phyloP scores from a whole-genome alignment of 1,140 invertebrate genomes.

The Pentalonia nigronervosa region DNA sequence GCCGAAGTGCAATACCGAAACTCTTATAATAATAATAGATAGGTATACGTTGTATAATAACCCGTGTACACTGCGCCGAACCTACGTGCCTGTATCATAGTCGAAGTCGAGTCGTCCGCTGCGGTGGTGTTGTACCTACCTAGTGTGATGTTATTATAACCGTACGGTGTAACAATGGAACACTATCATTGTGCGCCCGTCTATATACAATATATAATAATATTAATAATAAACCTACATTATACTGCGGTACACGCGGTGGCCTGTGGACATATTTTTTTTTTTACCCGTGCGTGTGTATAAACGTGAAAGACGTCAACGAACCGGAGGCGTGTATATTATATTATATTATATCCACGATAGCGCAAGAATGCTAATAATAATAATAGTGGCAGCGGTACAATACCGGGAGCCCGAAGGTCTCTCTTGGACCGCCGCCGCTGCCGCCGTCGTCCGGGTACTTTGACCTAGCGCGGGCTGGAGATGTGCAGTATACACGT shows the following conservation, averaged over 20 bases:
- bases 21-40: not conserved
- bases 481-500: too few relatives aligned
- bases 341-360: conserved; percentile 30
- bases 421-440: conserved; percentile 37
- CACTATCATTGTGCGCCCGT: not conserved
- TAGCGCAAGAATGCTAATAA: conserved; percentile 51
- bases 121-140: not conserved
- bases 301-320: conserved; percentile 46
- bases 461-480: conserved; percentile 50
- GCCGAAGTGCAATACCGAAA: conserved; percentile 10
- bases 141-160: not conserved
- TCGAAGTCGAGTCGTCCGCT: not conserved
- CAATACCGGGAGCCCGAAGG: conserved; percentile 58
- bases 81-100: too few relatives aligned
- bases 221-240: not conserved
- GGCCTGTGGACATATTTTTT: not conserved
- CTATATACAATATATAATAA: not conserved
- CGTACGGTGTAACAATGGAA: not conserved
- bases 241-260: not conserved
- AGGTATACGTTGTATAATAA: not conserved
- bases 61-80: not conserved
- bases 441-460: conserved; percentile 38
- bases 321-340: conserved; percentile 42
- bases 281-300: conserved; percentile 1
- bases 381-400: conserved; percentile 22